These are phyloP conservation scores for Sibirionetta formosa DNA, from an alignment of 2,797 vertebrate genomes.

Conservation along the genomic window DNA sequence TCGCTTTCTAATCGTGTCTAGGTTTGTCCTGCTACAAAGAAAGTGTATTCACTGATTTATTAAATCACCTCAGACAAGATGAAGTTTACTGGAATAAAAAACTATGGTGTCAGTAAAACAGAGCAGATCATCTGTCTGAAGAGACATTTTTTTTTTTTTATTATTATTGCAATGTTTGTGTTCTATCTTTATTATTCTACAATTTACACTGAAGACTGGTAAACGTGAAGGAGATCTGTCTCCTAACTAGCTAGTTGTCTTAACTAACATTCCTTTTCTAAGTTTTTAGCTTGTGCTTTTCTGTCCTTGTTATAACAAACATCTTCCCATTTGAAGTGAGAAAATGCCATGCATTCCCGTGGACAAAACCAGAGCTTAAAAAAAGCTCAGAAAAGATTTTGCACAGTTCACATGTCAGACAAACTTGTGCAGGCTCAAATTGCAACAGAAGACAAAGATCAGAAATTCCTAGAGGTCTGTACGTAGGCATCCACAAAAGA, in stretches of 20 bases:
- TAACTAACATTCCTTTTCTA: neutral
- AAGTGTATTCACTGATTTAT: neutral
- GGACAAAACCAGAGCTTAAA: conserved; percentile 62
- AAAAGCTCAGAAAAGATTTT: conserved; percentile 63
- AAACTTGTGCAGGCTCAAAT: conserved; percentile 11
- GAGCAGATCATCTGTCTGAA: neutral
- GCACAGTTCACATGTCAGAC: conserved; percentile 48
- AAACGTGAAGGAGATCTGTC: neutral
- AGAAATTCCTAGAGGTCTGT: conserved; percentile 13
- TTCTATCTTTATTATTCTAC: neutral
- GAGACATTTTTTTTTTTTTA: neutral
- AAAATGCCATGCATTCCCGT: conserved; percentile 58
- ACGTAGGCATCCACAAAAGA: neutral
- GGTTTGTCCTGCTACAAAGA: neutral
- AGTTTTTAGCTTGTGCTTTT: conserved; percentile 33
- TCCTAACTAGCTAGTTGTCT: neutral
- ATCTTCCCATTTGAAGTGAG: conserved; percentile 8
- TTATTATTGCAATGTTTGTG: neutral
- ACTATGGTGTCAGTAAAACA: neutral
- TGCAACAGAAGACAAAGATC: conserved; percentile 37
- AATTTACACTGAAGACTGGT: neutral
- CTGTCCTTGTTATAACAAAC: conserved; percentile 29
- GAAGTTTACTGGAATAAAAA: neutral
- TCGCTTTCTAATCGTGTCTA: neutral
- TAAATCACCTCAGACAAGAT: neutral